phyloP scores from a whole-genome alignment of 2,888 invertebrate species.

The Phortica magna region DNA sequence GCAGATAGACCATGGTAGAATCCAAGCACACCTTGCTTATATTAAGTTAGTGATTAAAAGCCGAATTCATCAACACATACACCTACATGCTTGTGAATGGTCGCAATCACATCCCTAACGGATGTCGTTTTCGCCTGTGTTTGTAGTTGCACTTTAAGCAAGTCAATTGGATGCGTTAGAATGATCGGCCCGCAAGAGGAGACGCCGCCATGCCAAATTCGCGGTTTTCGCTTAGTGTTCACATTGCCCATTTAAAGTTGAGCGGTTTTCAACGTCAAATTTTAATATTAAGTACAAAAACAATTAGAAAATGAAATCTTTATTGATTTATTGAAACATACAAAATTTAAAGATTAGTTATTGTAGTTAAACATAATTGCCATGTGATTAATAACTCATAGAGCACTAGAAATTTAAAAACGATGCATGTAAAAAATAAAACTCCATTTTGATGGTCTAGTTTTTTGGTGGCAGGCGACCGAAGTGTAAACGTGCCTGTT shows the following conservation, averaged over 20 bases:
- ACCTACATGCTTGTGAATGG: background rate
- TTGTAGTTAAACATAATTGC: no score
- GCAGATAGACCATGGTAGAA: conserved; percentile 6
- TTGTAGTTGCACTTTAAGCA: conserved; percentile 11
- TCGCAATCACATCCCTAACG: no score
- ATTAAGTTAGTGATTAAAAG: no score
- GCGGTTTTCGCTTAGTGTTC: background rate
- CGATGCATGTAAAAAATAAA: background rate
- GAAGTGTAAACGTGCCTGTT: background rate
- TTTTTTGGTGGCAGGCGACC: background rate
- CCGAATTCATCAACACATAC: background rate
- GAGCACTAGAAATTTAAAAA: no score
- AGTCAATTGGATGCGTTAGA: conserved; percentile 15
- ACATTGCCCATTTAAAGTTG: conserved; percentile 14
- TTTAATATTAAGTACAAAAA: background rate
- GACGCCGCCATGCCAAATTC: conserved; percentile 2
- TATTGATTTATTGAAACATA: background rate
- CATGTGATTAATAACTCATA: no score
- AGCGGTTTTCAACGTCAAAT: background rate
- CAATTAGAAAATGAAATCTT: background rate
- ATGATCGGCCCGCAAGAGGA: background rate
- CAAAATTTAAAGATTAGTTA: no score
- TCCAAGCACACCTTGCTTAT: background rate
- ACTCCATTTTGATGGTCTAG: background rate
- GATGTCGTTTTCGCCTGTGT: background rate